Evolutionary conservation across 2,113 vertebrate genomes (phyloP), one percentile per base, ranked within the genome.

Genomic region (Odocoileus virginianus): DNA sequence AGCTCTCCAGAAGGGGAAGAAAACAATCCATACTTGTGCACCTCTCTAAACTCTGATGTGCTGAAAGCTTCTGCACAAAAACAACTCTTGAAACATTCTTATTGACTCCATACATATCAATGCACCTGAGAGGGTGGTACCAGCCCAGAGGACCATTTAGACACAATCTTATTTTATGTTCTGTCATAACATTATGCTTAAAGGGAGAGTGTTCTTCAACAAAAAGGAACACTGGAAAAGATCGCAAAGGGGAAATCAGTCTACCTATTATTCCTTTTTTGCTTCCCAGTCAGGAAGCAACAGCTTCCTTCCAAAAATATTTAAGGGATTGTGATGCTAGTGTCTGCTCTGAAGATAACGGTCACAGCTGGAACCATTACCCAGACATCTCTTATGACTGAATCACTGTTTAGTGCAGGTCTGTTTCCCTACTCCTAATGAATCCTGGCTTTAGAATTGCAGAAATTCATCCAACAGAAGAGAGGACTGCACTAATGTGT

Each of bases 391-490:
- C 87, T 87, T 71, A 93, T 8, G 60, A 76, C 71, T 85, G 25
- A 93, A 85, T 74, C 78, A 36, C 81, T 87, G 28, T 81, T 57
- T 60, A 64, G 60, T 50, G 27, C 54, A 61, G 64, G 78, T 90
- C 61, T 97, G 54, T 90, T 93, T 97, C 87, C 94, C 92, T 67
- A 30, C 40, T 87, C 64, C 87, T 95, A 57, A 88, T 92, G 94
- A 95, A 36, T 67, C 54, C 79, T 78, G 60, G 74, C 67, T 74
- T 92, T 87, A 81, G 89, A 93, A 78, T 36, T 71, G 54, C 84
- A 97, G 74, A 89, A 76, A 94, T 96, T 94, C 74, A 89, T 89
- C 95, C 95, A 87, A 50, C 71, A 93, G 79, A 96, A 89, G 40
- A 78, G 40, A 84, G 45, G 16, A 45, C 71, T 58, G 67, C 30